Conservation (phyloP, 2,797 vertebrate genomes). For the Carapus acus region DNA sequence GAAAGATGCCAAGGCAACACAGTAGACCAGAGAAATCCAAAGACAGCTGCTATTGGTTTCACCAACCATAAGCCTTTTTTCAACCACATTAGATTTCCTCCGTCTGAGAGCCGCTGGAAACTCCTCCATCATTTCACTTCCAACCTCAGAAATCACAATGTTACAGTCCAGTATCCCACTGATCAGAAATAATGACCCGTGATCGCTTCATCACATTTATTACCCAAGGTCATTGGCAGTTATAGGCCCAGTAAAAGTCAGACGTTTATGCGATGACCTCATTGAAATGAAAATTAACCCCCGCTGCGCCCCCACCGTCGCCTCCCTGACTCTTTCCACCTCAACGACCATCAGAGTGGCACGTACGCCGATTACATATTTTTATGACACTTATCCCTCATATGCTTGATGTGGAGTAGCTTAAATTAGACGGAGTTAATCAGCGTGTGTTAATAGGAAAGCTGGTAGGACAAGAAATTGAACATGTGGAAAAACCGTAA, state of each 20-base stretch:
- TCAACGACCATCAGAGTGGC: constrained; percentile 26
- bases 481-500: background rate
- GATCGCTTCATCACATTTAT: constrained; percentile 40
- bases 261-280: constrained; percentile 36
- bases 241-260: constrained; percentile 17
- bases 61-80: too few relatives aligned
- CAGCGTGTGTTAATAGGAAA: too few relatives aligned
- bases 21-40: too few relatives aligned
- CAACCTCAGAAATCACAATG: background rate
- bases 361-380: constrained; percentile 14
- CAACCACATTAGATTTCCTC: too few relatives aligned
- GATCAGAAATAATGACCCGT: constrained; percentile 29
- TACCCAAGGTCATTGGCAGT: constrained; percentile 27
- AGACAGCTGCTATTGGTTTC: too few relatives aligned
- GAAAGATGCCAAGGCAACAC: too few relatives aligned
- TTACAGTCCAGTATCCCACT: background rate
- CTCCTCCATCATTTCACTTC: constrained; percentile 1
- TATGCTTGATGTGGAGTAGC: background rate
- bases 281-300: constrained; percentile 39
- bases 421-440: background rate
- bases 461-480: too few relatives aligned
- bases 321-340: constrained; percentile 21
- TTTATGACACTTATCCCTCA: constrained; percentile 17
- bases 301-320: too few relatives aligned
- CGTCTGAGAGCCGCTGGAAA: background rate